Evolutionary conservation across 2,888 invertebrate genomes (phyloP), one percentile per base, ranked within the genome.

Genomic region (Anagyrus pseudococci): DNA sequence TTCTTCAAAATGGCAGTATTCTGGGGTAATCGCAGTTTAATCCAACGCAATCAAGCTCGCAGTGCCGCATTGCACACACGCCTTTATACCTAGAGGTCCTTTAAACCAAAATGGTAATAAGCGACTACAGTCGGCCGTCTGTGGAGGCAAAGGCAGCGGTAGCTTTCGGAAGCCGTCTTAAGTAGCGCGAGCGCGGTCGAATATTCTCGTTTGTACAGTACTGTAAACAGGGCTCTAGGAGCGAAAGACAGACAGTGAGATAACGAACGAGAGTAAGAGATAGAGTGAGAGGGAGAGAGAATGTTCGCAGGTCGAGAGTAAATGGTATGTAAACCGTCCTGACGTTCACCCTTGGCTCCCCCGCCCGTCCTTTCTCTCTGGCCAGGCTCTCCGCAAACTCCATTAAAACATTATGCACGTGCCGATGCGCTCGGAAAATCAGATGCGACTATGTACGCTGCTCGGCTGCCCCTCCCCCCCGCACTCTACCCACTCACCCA

Each of bases 341-440:
- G 72, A 73, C 73, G 52, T 71, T 74, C 75, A 74, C 75, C 78
- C 76, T 76, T 75, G 71, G 73, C 73, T 74, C 72, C 70, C 56
- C 65, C 61, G 69, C 68, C 60, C 69, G 64, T 62, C 64, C 67
- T 67, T 46, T 33, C 46, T 48, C 50, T 26, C 53, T 41, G 52
- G 37, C 52, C 15, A 70, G 71, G 73, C 71, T 72, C 75, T 79
- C 76, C 72, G 74, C 79, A 80, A 80, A 80, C 80, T 80, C 80
- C 80, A 80, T 80, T 80, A 80, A 80, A 80, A 79, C 79, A 80
- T 80, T 80, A 80, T 76, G 75, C 77, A 80, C 80, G 79, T 79
- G 74, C 75, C 79, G 79, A 80, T 80, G 80, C 79, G 75, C 79
- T 80, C 71, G 75, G 79, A 79, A 80, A 80, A 80, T 80, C 79